Conservation (phyloP, 37 sponge, comb jelly and placozoan species). For the Chondrosia reniformis region DNA sequence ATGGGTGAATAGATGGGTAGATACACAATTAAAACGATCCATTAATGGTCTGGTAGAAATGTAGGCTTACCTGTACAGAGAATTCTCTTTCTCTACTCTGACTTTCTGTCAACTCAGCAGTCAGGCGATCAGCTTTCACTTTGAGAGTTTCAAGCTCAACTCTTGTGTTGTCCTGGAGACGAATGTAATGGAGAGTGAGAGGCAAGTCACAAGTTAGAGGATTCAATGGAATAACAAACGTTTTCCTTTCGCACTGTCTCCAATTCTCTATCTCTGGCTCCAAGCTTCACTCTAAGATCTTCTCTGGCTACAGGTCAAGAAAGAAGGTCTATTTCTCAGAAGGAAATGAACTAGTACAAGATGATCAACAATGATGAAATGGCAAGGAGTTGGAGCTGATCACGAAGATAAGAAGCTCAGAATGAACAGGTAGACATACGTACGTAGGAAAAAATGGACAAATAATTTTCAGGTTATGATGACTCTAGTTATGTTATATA, state of each 20-base stretch:
- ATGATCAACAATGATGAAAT: too few species aligned
- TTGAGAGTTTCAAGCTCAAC: constrained; percentile 9
- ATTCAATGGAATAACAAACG: too few species aligned
- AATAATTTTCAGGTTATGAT: neutral
- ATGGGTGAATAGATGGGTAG: neutral
- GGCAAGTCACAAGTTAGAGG: too few species aligned
- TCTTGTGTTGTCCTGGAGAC: neutral
- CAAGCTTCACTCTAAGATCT: constrained; percentile 37
- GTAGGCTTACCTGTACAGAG: neutral
- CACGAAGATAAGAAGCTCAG: too few species aligned
- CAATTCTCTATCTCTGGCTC: constrained; percentile 70
- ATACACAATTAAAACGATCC: too few species aligned
- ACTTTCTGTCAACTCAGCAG: neutral
- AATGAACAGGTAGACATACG: too few species aligned
- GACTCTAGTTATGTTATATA: neutral
- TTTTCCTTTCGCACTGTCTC: constrained; percentile 44
- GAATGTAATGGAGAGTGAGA: neutral
- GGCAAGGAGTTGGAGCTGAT: too few species aligned
- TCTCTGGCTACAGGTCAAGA: constrained; percentile 28
- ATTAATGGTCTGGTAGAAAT: too few species aligned
- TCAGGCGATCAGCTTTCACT: constrained; percentile 4
- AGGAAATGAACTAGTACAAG: too few species aligned
- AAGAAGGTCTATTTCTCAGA: too few species aligned
- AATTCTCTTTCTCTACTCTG: constrained; percentile 9
- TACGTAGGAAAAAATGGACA: too few species aligned